Evolutionary conservation across 64 coral and sea anemone genomes (phyloP), one percentile per base, ranked within the genome.

Genomic region (Orbicella faveolata): DNA sequence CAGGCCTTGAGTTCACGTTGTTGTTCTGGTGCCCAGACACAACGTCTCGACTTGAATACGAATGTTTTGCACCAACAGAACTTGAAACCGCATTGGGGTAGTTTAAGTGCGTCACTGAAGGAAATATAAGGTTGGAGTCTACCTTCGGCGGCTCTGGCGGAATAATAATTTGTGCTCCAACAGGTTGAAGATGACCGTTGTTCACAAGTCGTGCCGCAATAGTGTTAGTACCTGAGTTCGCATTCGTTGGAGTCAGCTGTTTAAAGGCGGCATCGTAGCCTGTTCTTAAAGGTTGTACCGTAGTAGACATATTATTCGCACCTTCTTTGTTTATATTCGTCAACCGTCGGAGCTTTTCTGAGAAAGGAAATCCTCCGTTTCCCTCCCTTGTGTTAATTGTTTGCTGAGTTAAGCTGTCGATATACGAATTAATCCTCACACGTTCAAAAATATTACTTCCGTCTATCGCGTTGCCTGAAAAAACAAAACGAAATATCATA

Each of bases 41-140:
- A 37, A 52, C 12, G 14, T 52, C 64, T 36, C 19, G 63, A 73
- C 9, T 72, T 1, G 61, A 0, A 41, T 44, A 36, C 1, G 80
- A 41, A 73, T 73, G 51, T 48, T 26, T 52, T 3, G 20, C 17
- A 35, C 17, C 14, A 26, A 34, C 14, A n/a, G 82, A 72, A 4
- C 37, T 25, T 72, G 63, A 73, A 52, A 33, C 82, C 23, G 37
- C 17, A 39, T 21, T 85, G 39, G 21, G 19, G 65, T 72, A 85
- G 7, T 53, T 85, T 52, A 73, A 13, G 23, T 66, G 64, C n/a
- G 82, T 53, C 19, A 85, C 39, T 51, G 82, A 73, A 44, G 82
- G 82, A 73, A 85, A 85, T 85, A 85, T 85, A 34, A 85, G 12
- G 44, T 85, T 85, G 17, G 82, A 70, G 23, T 85, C 65, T 65